phyloP scores from a whole-genome alignment of 2,113 vertebrate genomes.

The Jacana jacana region DNA sequence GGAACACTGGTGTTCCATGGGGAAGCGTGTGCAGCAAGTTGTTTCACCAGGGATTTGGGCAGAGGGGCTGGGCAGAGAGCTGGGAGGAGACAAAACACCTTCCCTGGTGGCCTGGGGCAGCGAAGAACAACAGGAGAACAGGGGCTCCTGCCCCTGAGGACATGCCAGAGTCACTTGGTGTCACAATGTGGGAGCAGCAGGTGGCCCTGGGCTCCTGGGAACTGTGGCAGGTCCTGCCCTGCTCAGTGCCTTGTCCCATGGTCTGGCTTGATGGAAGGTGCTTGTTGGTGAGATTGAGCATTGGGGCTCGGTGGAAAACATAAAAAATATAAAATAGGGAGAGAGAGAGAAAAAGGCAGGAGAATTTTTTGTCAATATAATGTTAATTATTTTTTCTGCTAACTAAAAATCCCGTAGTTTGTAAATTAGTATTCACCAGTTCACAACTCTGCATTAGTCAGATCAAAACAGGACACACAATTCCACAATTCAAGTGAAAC shows the following conservation, averaged over 20 bases:
- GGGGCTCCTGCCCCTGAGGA: neutral
- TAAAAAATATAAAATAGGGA: rapidly evolving
- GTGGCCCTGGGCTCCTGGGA: rapidly evolving
- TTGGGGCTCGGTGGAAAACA: neutral
- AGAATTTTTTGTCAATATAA: neutral
- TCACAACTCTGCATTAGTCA: neutral
- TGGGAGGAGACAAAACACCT: rapidly evolving
- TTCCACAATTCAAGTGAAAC: rapidly evolving
- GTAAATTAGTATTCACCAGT: neutral
- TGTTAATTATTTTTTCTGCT: neutral
- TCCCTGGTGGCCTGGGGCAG: rapidly evolving
- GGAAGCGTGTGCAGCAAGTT: rapidly evolving
- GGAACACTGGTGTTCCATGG: rapidly evolving
- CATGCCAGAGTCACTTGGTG: neutral
- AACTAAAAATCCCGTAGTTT: neutral
- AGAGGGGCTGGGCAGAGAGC: neutral
- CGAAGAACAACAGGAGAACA: neutral
- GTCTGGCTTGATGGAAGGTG: too few relatives aligned
- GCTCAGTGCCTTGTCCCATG: rapidly evolving
- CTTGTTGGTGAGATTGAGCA: rapidly evolving
- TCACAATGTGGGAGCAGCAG: neutral
- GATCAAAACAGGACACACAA: neutral
- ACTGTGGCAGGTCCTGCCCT: neutral
- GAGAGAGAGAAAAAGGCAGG: too few relatives aligned
- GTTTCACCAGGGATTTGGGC: rapidly evolving